Evolutionary conservation across 1,140 invertebrate genomes (phyloP).

Genomic region (Globodera rostochiensis): DNA sequence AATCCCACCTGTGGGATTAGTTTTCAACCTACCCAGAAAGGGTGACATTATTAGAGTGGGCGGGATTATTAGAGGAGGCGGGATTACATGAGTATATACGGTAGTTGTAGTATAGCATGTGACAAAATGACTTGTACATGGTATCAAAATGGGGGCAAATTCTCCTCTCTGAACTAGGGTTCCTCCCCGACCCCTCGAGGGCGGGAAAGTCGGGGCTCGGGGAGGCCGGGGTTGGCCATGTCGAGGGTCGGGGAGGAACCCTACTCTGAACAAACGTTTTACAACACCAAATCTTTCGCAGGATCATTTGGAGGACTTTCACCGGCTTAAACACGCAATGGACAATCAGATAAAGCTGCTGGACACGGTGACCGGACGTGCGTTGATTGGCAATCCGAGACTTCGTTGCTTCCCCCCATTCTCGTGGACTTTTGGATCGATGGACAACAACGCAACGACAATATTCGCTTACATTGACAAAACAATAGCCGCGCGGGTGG

Average conservation of each 20-base stretch:
- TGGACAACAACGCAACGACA: background rate
- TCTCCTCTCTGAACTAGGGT: no score
- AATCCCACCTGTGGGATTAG: rapidly evolving
- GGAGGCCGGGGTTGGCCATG: no score
- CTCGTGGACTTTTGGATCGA: slow-evolving; percentile 5
- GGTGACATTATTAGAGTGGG: no score
- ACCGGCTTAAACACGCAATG: slow-evolving; percentile 15
- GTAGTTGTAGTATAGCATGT: no score
- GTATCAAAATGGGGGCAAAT: no score
- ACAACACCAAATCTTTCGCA: background rate
- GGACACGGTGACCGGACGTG: background rate
- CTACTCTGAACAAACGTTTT: background rate
- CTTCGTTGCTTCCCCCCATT: slow-evolving; percentile 19
- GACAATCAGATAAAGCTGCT: slow-evolving; percentile 17
- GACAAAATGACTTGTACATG: no score
- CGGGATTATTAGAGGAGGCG: no score
- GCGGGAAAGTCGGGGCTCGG: no score
- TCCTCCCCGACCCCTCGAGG: no score
- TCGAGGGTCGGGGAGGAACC: no score
- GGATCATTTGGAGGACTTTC: slow-evolving; percentile 22
- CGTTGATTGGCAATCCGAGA: slow-evolving; percentile 9
- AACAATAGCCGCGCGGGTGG: slow-evolving; percentile 3
- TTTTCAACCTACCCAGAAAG: no score
- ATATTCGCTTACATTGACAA: slow-evolving; percentile 24
- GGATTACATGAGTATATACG: no score